These are phyloP conservation scores for Bubo bubo DNA, from an alignment of 2,113 vertebrate species.

Conservation along the genomic window DNA sequence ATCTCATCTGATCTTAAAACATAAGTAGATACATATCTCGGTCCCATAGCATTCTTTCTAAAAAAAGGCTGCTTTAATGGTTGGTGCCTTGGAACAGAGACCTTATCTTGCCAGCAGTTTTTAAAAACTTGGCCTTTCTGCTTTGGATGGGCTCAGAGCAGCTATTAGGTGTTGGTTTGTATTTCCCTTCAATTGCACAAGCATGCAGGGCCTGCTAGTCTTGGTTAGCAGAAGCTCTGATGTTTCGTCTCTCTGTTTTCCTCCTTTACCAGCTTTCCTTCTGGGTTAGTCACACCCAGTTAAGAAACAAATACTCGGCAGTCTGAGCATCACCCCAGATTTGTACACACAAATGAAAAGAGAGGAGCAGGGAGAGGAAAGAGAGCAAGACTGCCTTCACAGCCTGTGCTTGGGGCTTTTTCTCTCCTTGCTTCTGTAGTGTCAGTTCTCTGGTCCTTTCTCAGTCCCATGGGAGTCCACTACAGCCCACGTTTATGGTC, in stretches of 20 bases:
- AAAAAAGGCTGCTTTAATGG: not conserved
- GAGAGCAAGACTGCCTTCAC: not conserved
- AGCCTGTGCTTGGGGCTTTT: not conserved
- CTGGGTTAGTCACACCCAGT: not conserved
- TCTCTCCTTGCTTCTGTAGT: not conserved
- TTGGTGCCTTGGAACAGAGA: not conserved
- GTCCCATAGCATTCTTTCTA: not conserved
- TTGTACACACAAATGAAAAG: not conserved
- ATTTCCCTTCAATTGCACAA: not conserved
- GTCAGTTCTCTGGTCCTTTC: not conserved
- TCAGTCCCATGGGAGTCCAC: not conserved
- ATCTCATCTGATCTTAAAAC: not conserved
- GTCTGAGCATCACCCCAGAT: not conserved
- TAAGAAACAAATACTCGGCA: not conserved
- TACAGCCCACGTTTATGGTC: not conserved
- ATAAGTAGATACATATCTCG: not conserved
- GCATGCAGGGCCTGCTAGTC: not conserved
- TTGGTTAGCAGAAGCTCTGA: not conserved
- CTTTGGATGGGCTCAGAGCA: not conserved
- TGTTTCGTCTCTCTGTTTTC: not conserved
- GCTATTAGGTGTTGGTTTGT: not conserved
- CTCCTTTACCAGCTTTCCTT: not conserved
- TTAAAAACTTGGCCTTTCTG: not conserved
- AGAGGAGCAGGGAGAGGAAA: not conserved
- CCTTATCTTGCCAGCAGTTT: not conserved